Percentiles rank a stretch among this genome's conserved stretches.
These are phyloP conservation scores for Drosophila pandora DNA, from an alignment of 1,140 invertebrate genomes.

Conservation along the genomic window DNA sequence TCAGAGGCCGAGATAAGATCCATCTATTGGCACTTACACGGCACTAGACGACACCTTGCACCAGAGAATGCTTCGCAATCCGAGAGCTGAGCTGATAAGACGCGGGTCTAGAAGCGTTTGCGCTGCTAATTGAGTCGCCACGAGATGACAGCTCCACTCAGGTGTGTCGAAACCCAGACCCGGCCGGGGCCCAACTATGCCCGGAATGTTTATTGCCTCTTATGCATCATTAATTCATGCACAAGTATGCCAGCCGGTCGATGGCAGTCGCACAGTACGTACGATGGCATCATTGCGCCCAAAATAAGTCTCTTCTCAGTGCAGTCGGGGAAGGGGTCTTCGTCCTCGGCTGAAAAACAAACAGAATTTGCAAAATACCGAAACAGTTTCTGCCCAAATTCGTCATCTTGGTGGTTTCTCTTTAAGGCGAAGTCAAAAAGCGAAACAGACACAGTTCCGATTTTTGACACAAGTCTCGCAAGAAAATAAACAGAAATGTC, in stretches of 20 bases:
- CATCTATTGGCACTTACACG: slow-evolving; percentile 38
- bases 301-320: slow-evolving; percentile 71
- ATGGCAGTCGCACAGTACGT: not conserved
- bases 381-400: slow-evolving; percentile 55
- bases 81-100: slow-evolving; percentile 41
- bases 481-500: slow-evolving; percentile 51
- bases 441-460: slow-evolving; percentile 36
- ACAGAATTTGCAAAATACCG: slow-evolving; percentile 55
- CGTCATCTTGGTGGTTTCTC: slow-evolving; percentile 55
- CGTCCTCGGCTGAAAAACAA: slow-evolving; percentile 43
- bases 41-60: slow-evolving; percentile 44
- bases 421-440: slow-evolving; percentile 23
- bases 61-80: slow-evolving; percentile 7
- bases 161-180: slow-evolving; percentile 61
- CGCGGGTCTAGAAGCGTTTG: not conserved
- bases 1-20: slow-evolving; percentile 1
- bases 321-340: slow-evolving; percentile 41
- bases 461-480: slow-evolving; percentile 54
- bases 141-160: slow-evolving; percentile 66
- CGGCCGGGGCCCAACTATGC: slow-evolving; percentile 42
- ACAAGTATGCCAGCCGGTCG: slow-evolving; percentile 21
- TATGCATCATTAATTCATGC: slow-evolving; percentile 53
- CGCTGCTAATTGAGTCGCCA: slow-evolving; percentile 48
- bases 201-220: slow-evolving; percentile 42
- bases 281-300: slow-evolving; percentile 54